Evolutionary conservation across 1,140 invertebrate species (phyloP), one percentile per base, ranked within the genome.

Genomic region (Tetragonula clypearis): DNA sequence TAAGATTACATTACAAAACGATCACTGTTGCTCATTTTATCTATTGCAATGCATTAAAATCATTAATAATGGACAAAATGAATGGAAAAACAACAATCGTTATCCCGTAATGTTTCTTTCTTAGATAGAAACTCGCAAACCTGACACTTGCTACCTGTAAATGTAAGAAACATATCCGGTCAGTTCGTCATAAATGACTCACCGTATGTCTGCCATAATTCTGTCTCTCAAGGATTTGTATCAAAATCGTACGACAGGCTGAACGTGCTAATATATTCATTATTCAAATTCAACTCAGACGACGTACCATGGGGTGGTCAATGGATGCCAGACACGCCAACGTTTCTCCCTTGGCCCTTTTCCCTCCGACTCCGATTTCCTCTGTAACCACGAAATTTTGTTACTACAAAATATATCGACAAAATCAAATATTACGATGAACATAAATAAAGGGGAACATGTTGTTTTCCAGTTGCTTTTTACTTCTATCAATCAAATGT

Each of bases 231-330:
- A 82, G 80, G 72, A 76, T 82, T 82, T 66, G 72, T 82, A 82
- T 82, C 60, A 76, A 82, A 84, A 79, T 84, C 82, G 19, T 53
- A 53, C 75, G 68, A 79, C 66, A 79, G 55, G 35, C 82, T 11
- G 68, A 72, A 84, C 82, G 82, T 84, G 82, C 76, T 84, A 84
- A 84, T 84, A 84, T 84, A 84, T 84, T 84, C 82, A 84, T 84
- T 84, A 84, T 84, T 84, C 82, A 84, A 84, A 84, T 79, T 72
- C 76, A 60, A 78, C 62, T 68, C n/a, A 35, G 62, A 58, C 58
- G 66, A 30, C 26, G 77, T 60, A 53, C 21, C 12, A 21, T 72
- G 49, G 82, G 55, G 66, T 79, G 75, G 82, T 84, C 82, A 83
- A 78, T 83, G 56, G 73, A 83, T 53, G 73, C 30, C 17, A 55